Percentiles rank a stretch among this genome's conserved stretches.
Evolutionary conservation across 2,888 invertebrate species (phyloP).

Genomic region (Pristionchus maxplancki): DNA sequence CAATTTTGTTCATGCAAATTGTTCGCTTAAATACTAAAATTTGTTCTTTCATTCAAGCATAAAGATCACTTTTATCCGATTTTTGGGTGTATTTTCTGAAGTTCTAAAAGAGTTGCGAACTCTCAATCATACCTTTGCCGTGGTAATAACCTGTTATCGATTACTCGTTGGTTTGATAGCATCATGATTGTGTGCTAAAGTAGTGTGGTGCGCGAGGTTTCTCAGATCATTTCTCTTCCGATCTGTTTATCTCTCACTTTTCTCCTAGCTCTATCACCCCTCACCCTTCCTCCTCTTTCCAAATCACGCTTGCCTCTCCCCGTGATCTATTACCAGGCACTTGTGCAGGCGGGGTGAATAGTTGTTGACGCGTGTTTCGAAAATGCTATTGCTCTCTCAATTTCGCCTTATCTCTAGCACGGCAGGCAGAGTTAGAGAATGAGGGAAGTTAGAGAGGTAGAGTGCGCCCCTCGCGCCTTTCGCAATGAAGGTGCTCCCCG

Average conservation of each 20-base stretch:
- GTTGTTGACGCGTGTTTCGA: constrained; percentile 7
- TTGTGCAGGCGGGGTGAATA: not conserved
- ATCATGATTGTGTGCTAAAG: not conserved
- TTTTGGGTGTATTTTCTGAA: not conserved
- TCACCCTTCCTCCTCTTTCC: not conserved
- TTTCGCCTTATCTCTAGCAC: not conserved
- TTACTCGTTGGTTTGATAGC: not conserved
- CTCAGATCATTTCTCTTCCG: no score
- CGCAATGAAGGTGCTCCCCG: not conserved
- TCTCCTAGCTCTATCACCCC: not conserved
- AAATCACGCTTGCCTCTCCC: not conserved
- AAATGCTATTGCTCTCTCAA: not conserved
- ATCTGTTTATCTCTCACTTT: not conserved
- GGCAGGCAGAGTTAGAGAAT: not conserved
- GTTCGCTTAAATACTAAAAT: not conserved
- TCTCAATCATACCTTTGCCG: not conserved
- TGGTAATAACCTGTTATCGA: constrained; percentile 8
- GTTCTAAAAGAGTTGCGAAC: not conserved
- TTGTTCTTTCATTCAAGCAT: not conserved
- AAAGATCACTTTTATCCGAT: not conserved
- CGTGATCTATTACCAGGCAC: not conserved
- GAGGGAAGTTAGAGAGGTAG: not conserved
- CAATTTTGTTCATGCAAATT: not conserved
- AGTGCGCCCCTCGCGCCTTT: not conserved
- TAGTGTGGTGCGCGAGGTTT: not conserved